A percentile compares a stretch with the other conserved stretches of the same genome.
Evolutionary conservation across 1,140 invertebrate species (phyloP).

Genomic region (Samia ricini): DNA sequence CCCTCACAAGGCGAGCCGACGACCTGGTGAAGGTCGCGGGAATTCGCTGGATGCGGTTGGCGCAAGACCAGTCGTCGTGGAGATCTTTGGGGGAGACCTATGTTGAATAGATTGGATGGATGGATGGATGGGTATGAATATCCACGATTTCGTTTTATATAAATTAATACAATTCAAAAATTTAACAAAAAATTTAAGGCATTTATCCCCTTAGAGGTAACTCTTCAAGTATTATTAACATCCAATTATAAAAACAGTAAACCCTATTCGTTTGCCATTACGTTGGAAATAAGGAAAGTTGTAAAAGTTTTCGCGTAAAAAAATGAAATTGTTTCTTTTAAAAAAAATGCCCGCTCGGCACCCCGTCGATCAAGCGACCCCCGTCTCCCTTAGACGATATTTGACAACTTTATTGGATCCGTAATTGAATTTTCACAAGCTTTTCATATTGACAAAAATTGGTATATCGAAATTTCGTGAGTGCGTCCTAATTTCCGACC

Average conservation of each 20-base stretch:
- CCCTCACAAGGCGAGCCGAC: no score
- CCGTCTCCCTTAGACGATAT: slow-evolving; percentile 33
- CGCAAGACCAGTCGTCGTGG: no score
- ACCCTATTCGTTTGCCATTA: neutral
- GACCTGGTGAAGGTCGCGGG: no score
- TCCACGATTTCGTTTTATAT: no score
- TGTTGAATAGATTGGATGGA: no score
- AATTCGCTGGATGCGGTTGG: no score
- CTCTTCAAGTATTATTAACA: neutral
- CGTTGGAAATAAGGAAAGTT: no score
- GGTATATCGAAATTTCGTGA: slow-evolving; percentile 35
- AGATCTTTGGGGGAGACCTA: no score
- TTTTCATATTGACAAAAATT: slow-evolving; percentile 51
- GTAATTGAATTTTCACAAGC: slow-evolving; percentile 61
- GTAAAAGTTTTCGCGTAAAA: slow-evolving; percentile 16
- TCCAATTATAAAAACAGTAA: neutral
- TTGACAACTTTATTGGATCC: slow-evolving; percentile 56
- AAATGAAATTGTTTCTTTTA: slow-evolving; percentile 19
- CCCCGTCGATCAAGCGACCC: slow-evolving; percentile 9
- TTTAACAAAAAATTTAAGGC: no score
- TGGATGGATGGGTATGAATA: no score
- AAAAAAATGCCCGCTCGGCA: slow-evolving; percentile 19
- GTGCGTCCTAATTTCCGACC: slow-evolving; percentile 31
- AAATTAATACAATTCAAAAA: no score
- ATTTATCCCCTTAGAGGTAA: no score